These are phyloP conservation scores for Antheraea yamamai DNA, from an alignment of 2,888 invertebrate species.

Conservation along the genomic window DNA sequence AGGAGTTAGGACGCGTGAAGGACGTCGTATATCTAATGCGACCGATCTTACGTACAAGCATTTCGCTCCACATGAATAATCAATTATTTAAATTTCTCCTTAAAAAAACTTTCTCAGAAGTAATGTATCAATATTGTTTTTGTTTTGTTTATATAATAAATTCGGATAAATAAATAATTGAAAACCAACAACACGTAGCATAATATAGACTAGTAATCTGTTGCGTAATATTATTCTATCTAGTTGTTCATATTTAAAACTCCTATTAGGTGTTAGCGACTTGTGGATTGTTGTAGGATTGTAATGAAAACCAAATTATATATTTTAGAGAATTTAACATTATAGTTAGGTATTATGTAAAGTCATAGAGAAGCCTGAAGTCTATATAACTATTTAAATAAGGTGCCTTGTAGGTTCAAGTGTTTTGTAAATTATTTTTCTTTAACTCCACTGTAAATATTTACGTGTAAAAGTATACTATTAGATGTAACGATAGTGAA, in stretches of 20 bases:
- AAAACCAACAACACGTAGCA: constrained; percentile 62
- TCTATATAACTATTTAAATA: constrained; percentile 78
- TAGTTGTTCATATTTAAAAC: constrained; percentile 80
- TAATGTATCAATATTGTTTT: constrained; percentile 50
- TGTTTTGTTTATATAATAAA: constrained; percentile 43
- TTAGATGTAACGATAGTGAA: constrained; percentile 68
- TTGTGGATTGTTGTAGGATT: constrained; percentile 78
- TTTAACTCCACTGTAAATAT: constrained; percentile 78
- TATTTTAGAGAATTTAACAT: constrained; percentile 80
- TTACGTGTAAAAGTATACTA: constrained; percentile 77
- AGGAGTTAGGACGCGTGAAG: constrained; percentile 81
- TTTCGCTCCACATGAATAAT: constrained; percentile 79
- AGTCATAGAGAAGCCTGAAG: constrained; percentile 80
- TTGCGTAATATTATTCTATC: constrained; percentile 80
- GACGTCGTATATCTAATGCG: constrained; percentile 77
- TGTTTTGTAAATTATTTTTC: constrained; percentile 78
- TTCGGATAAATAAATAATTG: constrained; percentile 41
- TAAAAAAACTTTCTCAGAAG: constrained; percentile 68
- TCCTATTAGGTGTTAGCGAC: constrained; percentile 79
- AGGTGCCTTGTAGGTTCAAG: constrained; percentile 77
- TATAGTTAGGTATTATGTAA: constrained; percentile 75
- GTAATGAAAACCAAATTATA: constrained; percentile 81
- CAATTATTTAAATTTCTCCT: constrained; percentile 79
- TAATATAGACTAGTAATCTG: constrained; percentile 72
- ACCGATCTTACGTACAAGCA: constrained; percentile 73